Evolutionary conservation across 2,797 vertebrate genomes (phyloP).

Genomic region (Acrossocheilus wenchowensis): DNA sequence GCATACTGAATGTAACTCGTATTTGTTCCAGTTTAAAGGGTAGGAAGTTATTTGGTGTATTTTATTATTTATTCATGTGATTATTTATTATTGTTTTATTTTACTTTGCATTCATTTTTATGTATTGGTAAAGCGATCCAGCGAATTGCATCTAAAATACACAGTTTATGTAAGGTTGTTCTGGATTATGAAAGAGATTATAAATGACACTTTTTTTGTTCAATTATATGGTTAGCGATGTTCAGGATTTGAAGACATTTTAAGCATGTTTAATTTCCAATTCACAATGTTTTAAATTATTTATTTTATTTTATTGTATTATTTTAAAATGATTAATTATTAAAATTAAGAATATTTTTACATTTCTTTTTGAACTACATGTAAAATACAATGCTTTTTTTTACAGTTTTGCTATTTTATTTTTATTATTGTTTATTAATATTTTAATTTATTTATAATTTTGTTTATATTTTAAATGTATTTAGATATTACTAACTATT

Average conservation of each 20-base stretch:
- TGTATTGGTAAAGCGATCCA: too few species aligned
- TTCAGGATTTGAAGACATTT: not conserved
- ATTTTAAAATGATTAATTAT: not conserved
- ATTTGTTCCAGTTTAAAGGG: constrained; percentile 2
- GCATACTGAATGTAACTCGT: constrained; percentile 8
- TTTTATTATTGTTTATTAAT: too few species aligned
- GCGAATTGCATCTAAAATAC: not conserved
- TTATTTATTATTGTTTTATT: not conserved
- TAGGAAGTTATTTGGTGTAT: constrained; percentile 14
- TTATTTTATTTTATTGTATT: not conserved
- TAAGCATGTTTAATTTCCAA: not conserved
- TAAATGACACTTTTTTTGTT: not conserved
- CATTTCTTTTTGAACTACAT: not conserved
- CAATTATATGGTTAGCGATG: not conserved
- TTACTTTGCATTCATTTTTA: constrained; percentile 21
- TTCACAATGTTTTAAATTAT: not conserved
- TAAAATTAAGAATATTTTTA: not conserved
- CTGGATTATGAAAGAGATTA: not conserved
- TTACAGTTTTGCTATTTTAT: too few species aligned
- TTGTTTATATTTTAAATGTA: not conserved
- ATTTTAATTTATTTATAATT: not conserved
- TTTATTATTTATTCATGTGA: not conserved
- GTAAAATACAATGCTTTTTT: too few species aligned
- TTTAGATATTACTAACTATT: not conserved
- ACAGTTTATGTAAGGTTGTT: not conserved